Percentiles rank a stretch among this genome's conserved stretches.
Conservation (phyloP, 2,888 invertebrate genomes). For the Heliconius hortense region DNA sequence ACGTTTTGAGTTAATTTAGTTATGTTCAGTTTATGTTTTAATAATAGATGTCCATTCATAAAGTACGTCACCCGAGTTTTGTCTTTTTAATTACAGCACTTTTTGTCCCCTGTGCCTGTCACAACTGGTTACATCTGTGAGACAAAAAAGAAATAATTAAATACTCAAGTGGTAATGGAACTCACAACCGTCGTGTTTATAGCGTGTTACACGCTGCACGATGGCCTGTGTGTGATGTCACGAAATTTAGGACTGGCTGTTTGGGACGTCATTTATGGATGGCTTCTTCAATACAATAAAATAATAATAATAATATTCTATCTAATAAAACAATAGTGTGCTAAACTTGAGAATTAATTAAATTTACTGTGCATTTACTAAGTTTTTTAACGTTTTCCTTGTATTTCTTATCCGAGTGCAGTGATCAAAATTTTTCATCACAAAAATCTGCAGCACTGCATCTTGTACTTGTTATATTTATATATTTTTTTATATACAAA, state of each 20-base stretch:
- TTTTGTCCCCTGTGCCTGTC: no score
- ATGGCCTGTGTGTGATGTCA: background rate
- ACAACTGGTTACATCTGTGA: no score
- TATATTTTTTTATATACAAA: background rate
- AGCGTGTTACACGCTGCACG: no score
- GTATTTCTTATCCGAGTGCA: slow-evolving; percentile 1
- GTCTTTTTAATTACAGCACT: no score
- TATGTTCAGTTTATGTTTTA: background rate
- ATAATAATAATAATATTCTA: background rate
- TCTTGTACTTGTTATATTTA: background rate
- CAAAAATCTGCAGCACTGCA: slow-evolving; percentile 6
- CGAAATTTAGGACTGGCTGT: background rate
- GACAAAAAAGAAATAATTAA: no score
- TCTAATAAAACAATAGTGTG: background rate
- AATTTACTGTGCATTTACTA: slow-evolving; percentile 8
- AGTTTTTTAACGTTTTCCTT: background rate
- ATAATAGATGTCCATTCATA: background rate
- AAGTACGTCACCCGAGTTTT: background rate
- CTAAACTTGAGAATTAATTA: background rate
- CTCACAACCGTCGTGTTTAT: no score
- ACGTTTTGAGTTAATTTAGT: no score
- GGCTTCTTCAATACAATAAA: background rate
- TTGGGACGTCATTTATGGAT: background rate
- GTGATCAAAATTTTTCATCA: background rate
- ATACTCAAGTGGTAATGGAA: no score